phyloP scores from a whole-genome alignment of 2,888 invertebrate species.

The Melipona beecheii region DNA sequence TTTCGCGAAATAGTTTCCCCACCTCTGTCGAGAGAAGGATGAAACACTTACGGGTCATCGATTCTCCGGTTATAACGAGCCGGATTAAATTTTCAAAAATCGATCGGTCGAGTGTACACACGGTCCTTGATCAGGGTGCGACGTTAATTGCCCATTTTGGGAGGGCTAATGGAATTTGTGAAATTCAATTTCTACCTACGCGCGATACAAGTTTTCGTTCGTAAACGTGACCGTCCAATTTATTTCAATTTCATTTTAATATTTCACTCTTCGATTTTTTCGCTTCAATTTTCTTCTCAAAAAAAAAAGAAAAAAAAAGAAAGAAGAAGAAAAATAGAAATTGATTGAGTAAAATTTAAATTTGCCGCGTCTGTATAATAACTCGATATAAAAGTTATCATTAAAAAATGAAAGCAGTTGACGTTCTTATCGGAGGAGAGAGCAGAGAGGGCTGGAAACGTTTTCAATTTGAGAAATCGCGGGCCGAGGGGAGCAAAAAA shows the following conservation, averaged over 20 bases:
- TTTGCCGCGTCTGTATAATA: background rate
- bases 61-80: background rate
- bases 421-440: background rate
- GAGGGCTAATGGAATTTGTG: background rate
- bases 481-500: background rate
- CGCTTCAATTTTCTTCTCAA: too few relatives aligned
- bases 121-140: background rate
- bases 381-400: background rate
- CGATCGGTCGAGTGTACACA: background rate
- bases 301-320: too few relatives aligned
- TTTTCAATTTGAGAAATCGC: background rate
- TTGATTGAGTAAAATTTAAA: too few relatives aligned
- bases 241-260: too few relatives aligned
- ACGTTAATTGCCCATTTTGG: background rate
- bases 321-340: too few relatives aligned
- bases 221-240: too few relatives aligned
- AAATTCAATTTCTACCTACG: background rate
- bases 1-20: too few relatives aligned
- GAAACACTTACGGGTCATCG: background rate
- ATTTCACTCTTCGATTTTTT: too few relatives aligned
- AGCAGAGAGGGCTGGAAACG: background rate
- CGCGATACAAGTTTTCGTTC: too few relatives aligned
- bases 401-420: background rate
- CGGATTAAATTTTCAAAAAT: background rate
- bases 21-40: background rate